phyloP scores from a whole-genome alignment of 2,797 vertebrate genomes.

The Antrozous pallidus region DNA sequence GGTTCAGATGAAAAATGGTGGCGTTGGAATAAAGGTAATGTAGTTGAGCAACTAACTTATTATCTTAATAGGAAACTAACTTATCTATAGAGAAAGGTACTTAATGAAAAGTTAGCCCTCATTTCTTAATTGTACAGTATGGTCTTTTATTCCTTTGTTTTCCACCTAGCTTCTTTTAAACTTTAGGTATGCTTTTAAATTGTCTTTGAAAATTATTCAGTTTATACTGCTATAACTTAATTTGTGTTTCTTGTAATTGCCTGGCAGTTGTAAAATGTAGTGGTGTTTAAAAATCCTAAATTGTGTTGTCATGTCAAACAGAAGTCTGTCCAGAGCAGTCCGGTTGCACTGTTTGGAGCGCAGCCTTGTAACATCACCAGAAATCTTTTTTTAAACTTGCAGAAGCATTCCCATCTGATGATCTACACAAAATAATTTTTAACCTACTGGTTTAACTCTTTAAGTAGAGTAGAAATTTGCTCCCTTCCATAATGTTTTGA shows the following conservation, averaged over 20 bases:
- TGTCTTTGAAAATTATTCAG: neutral
- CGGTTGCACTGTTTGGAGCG: neutral
- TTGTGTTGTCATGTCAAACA: neutral
- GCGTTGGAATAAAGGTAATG: slow-evolving; percentile 87
- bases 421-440: slow-evolving; percentile 17
- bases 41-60: neutral
- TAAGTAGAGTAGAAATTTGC: slow-evolving; percentile 20
- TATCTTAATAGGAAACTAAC: neutral
- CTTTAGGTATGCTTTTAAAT: neutral
- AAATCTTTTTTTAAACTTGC: slow-evolving; percentile 30
- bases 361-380: neutral
- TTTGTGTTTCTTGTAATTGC: neutral
- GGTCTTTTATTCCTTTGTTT: neutral
- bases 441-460: slow-evolving; percentile 22
- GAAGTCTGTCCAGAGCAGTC: neutral
- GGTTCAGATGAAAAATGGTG: slow-evolving; percentile 84
- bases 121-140: neutral
- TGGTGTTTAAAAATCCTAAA: neutral
- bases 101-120: neutral
- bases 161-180: neutral
- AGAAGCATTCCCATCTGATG: neutral
- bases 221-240: neutral
- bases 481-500: neutral
- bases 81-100: neutral
- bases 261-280: neutral